These are phyloP conservation scores for Pyralis farinalis DNA, from an alignment of 2,888 invertebrate species.

Conservation along the genomic window DNA sequence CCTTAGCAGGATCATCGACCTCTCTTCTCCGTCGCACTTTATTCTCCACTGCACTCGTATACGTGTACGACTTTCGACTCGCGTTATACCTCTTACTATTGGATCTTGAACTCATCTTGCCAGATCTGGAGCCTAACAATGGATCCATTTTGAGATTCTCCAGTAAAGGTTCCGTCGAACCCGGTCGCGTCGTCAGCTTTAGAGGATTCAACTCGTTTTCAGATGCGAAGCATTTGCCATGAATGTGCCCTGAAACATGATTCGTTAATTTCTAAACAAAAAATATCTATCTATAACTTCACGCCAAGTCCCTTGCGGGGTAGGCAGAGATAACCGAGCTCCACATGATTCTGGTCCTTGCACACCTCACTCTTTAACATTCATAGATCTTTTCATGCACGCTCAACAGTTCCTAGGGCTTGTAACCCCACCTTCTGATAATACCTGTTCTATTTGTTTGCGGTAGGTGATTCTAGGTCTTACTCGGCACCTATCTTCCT, in stretches of 20 bases:
- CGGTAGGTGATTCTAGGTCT: too few relatives aligned
- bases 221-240: slow-evolving; percentile 83
- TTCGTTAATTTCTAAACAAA: too few relatives aligned
- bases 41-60: slow-evolving; percentile 51
- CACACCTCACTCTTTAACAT: too few relatives aligned
- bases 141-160: slow-evolving; percentile 76
- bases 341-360: too few relatives aligned
- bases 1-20: slow-evolving; percentile 83
- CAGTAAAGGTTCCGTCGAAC: slow-evolving; percentile 61
- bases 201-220: slow-evolving; percentile 84
- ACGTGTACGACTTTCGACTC: slow-evolving; percentile 44
- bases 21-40: slow-evolving; percentile 82
- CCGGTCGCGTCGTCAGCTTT: slow-evolving; percentile 71
- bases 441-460: too few relatives aligned
- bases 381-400: too few relatives aligned
- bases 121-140: slow-evolving; percentile 42
- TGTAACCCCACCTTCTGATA: too few relatives aligned
- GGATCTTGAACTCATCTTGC: slow-evolving; percentile 59
- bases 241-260: slow-evolving; percentile 78
- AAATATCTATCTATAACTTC: too few relatives aligned
- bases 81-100: slow-evolving; percentile 53
- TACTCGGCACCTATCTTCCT: too few relatives aligned
- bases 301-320: too few relatives aligned
- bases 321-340: too few relatives aligned
- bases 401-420: too few relatives aligned